Percentiles rank a stretch among this genome's conserved stretches.
These are phyloP conservation scores for Agrochola macilenta DNA, from an alignment of 2,888 invertebrate genomes.

Conservation along the genomic window DNA sequence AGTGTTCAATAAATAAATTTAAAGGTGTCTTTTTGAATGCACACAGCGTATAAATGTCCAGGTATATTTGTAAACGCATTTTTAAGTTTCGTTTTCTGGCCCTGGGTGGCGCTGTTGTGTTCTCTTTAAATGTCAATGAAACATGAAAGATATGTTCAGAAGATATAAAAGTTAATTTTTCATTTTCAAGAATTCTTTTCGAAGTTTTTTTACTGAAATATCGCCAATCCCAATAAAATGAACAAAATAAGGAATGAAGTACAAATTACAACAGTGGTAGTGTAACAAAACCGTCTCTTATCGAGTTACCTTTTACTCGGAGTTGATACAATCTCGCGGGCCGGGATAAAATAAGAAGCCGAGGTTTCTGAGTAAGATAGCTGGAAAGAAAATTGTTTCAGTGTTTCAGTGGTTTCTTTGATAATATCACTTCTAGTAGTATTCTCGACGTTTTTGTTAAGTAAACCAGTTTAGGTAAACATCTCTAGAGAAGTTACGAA, in stretches of 20 bases:
- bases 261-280: background rate
- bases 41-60: no score
- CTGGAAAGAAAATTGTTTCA: conserved; percentile 12
- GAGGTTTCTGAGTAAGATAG: background rate
- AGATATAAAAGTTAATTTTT: no score
- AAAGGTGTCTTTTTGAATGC: no score
- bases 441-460: background rate
- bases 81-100: no score
- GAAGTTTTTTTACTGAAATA: no score
- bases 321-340: conserved; percentile 32
- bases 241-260: background rate
- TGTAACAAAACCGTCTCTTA: conserved; percentile 12
- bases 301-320: conserved; percentile 8
- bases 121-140: no score
- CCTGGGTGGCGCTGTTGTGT: no score
- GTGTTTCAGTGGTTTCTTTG: background rate
- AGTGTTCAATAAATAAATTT: no score
- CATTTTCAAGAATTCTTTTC: no score
- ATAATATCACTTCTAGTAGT: background rate
- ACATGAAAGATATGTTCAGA: no score
- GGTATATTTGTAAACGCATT: no score
- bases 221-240: background rate
- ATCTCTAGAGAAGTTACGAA: no score
- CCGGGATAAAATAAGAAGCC: conserved; percentile 1
- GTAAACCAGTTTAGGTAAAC: background rate